Conservation (phyloP, 2,113 vertebrate species). For the Tetraodon nigroviridis region DNA sequence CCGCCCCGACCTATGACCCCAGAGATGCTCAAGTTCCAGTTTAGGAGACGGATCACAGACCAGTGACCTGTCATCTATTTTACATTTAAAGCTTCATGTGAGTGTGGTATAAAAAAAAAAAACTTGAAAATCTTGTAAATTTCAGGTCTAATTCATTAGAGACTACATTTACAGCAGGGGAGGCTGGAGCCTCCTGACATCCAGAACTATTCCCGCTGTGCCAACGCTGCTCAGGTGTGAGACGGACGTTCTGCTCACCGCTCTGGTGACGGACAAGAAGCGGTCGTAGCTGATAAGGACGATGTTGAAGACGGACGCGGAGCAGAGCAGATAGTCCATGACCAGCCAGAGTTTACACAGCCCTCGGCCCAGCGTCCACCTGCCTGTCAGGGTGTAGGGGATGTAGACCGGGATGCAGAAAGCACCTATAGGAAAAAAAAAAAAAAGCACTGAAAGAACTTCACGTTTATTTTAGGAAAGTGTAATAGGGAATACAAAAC, state of each 20-base stretch:
- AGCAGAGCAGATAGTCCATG: constrained; percentile 82
- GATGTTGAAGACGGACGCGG: constrained; percentile 85
- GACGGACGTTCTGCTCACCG: constrained; percentile 75
- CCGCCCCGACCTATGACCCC: constrained; percentile 45
- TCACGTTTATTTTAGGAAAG: no score
- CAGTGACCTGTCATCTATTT: not conserved
- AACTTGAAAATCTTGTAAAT: not conserved
- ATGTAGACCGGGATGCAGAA: constrained; percentile 87
- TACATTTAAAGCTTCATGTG: not conserved
- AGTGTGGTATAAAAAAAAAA: not conserved
- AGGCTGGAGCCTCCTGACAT: not conserved
- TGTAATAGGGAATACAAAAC: no score
- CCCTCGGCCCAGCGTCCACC: constrained; percentile 74
- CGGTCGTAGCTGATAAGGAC: constrained; percentile 91
- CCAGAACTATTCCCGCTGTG: not conserved
- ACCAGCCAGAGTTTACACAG: constrained; percentile 83
- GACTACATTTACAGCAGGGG: no score
- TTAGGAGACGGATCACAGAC: constrained; percentile 14
- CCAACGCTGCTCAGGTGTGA: not conserved
- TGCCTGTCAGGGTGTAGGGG: constrained; percentile 75
- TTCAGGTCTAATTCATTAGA: no score
- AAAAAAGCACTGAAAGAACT: not conserved
- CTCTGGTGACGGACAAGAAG: constrained; percentile 86
- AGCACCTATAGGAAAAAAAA: constrained; percentile 64
- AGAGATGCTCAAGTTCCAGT: constrained; percentile 31